Evolutionary conservation across 1,140 invertebrate species (phyloP).

Genomic region (Penaeus chinensis): DNA sequence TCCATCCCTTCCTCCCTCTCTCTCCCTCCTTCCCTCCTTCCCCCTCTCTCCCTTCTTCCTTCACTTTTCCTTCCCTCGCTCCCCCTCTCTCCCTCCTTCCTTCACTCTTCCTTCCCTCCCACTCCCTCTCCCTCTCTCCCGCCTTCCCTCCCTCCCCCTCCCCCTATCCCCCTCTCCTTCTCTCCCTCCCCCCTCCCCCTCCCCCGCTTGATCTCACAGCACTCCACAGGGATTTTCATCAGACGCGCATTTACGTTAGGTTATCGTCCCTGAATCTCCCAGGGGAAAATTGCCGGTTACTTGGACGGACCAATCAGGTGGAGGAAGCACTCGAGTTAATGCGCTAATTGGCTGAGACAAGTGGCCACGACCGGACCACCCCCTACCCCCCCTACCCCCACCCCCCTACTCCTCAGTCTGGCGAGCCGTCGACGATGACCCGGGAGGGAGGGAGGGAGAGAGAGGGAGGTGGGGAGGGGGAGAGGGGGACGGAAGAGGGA

Average conservation of each 20-base stretch:
- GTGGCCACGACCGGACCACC: neutral
- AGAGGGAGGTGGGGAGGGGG: neutral
- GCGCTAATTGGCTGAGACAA: conserved; percentile 36
- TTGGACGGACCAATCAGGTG: conserved; percentile 17
- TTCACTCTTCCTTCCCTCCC: no score
- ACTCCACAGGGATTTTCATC: conserved; percentile 46
- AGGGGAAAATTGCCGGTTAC: no score
- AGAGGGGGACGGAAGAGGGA: neutral
- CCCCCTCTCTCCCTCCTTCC: no score
- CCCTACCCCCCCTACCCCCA: neutral
- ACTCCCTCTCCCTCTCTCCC: no score
- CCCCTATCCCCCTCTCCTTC: neutral
- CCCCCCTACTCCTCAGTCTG: no score
- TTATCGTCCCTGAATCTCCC: conserved; percentile 23
- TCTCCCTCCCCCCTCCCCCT: neutral
- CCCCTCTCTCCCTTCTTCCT: no score
- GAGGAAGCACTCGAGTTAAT: conserved; percentile 2
- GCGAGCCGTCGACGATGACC: no score
- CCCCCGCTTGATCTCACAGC: conserved; percentile 10
- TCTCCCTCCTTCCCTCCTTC: no score
- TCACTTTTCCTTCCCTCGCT: no score
- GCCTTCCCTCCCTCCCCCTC: no score
- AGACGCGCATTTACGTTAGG: conserved; percentile 22
- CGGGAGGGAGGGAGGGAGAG: no score
- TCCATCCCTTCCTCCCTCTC: no score